Conservation (phyloP, 2,888 invertebrate genomes). For the Chrysotoxum bicinctum region DNA sequence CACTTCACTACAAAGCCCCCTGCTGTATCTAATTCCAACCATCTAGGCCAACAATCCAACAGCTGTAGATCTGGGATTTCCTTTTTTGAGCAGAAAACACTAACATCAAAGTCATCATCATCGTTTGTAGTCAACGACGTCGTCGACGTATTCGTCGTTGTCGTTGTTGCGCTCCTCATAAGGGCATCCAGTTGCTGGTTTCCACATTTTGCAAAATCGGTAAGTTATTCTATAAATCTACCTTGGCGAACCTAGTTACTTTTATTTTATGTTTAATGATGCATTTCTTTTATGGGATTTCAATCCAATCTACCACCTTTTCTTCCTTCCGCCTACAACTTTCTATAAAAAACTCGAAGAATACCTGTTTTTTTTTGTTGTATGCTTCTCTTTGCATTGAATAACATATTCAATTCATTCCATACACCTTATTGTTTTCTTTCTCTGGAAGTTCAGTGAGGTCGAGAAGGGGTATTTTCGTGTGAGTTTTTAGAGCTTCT, state of each 20-base stretch:
- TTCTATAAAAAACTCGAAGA: constrained; percentile 61
- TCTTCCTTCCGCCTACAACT: constrained; percentile 69
- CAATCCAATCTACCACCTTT: constrained; percentile 32
- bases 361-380: constrained; percentile 64
- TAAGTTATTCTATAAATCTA: constrained; percentile 39
- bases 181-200: constrained; percentile 59
- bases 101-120: constrained; percentile 42
- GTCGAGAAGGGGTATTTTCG: constrained; percentile 25
- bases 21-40: not conserved
- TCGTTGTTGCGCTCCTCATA: constrained; percentile 52
- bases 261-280: constrained; percentile 44
- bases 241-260: not conserved
- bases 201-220: constrained; percentile 68
- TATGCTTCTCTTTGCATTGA: constrained; percentile 46
- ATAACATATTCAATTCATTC: constrained; percentile 45
- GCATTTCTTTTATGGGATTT: constrained; percentile 37
- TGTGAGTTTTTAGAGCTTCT: too few relatives aligned
- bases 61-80: constrained; percentile 58
- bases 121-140: constrained; percentile 22
- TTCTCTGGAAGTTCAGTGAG: constrained; percentile 38
- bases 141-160: constrained; percentile 11
- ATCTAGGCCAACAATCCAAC: constrained; percentile 31
- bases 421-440: constrained; percentile 49
- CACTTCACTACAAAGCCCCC: constrained; percentile 17
- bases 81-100: constrained; percentile 62